Conservation (phyloP, 53 echinoderm and acorn worm species). For the Zoroaster sp. region DNA sequence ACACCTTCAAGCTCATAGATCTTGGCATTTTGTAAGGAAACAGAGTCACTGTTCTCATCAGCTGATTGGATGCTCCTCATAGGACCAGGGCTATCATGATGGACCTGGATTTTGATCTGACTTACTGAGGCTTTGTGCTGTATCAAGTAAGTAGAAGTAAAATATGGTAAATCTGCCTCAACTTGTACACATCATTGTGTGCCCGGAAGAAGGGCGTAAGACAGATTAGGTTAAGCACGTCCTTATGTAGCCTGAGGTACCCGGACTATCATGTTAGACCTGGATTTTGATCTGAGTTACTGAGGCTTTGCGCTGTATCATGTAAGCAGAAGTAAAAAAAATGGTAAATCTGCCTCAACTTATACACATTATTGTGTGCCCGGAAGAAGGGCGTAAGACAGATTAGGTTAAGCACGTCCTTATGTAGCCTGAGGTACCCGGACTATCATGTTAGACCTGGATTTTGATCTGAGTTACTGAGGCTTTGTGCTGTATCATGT, state of each 20-base stretch:
- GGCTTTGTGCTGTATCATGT: slow-evolving; percentile 39
- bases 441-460: slow-evolving; percentile 7
- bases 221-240: no score
- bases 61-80: slow-evolving; percentile 15
- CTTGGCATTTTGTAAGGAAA: slow-evolving; percentile 28
- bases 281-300: background rate
- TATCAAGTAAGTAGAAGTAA: no score
- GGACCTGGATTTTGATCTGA: slow-evolving; percentile 5
- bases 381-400: no score
- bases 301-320: slow-evolving; percentile 19
- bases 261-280: background rate
- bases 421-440: background rate
- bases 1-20: background rate
- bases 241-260: background rate
- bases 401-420: no score
- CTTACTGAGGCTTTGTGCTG: slow-evolving; percentile 41
- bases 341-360: no score
- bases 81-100: slow-evolving; percentile 21
- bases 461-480: slow-evolving; percentile 20
- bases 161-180: no score
- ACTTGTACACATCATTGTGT: no score
- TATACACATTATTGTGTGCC: no score
- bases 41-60: slow-evolving; percentile 10
- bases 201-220: no score
- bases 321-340: no score